Evolutionary conservation across 2,888 invertebrate genomes (phyloP).

Genomic region (Cephus nigrinus): DNA sequence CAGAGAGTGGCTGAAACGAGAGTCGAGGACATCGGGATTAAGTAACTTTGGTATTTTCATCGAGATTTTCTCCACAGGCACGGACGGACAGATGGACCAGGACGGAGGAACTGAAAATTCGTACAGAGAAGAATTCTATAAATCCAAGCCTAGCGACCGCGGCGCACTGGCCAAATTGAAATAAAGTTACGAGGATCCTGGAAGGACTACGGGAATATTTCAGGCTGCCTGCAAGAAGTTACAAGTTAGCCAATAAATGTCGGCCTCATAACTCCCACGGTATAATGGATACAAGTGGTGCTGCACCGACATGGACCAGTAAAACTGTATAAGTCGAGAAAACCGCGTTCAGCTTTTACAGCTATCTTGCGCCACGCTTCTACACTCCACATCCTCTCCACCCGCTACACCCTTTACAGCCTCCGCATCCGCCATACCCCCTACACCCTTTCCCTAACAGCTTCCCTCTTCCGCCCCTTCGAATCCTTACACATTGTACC

Average conservation of each 20-base stretch:
- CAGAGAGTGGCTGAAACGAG: neutral
- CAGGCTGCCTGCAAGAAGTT: slow-evolving; percentile 42
- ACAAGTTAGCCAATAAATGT: slow-evolving; percentile 56
- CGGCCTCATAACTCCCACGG: slow-evolving; percentile 48
- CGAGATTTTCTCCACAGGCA: neutral
- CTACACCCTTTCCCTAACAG: neutral
- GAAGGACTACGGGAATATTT: slow-evolving; percentile 47
- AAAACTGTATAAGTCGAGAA: slow-evolving; percentile 6
- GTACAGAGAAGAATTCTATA: slow-evolving; percentile 25
- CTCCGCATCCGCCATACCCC: neutral
- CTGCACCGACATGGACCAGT: slow-evolving; percentile 1
- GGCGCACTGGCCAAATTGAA: slow-evolving; percentile 46
- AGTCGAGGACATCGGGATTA: neutral
- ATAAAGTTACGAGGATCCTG: slow-evolving; percentile 47
- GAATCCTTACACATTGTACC: neutral
- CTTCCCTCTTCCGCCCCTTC: neutral
- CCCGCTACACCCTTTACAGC: neutral
- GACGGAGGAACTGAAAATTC: slow-evolving; percentile 20
- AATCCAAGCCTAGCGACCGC: slow-evolving; percentile 28
- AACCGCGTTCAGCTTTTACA: slow-evolving; percentile 3
- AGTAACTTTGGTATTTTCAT: neutral
- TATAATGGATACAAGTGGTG: slow-evolving; percentile 47
- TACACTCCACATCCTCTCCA: neutral
- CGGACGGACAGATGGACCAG: neutral
- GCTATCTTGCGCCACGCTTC: neutral